Evolutionary conservation across 2,113 vertebrate species (phyloP).

Genomic region (Equus przewalskii): DNA sequence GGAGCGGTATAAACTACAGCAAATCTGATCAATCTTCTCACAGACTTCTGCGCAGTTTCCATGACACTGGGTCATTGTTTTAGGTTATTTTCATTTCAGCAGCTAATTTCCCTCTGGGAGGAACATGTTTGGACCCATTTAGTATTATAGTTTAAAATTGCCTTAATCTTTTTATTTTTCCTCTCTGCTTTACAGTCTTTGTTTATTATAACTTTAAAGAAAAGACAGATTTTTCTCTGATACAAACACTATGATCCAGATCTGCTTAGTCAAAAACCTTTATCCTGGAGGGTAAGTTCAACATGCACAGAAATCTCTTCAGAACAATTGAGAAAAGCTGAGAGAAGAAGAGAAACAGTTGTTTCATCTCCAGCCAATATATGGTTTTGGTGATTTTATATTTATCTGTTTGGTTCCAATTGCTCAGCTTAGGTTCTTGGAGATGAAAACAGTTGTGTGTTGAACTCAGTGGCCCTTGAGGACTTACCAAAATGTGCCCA

Average conservation of each 20-base stretch:
- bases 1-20: neutral
- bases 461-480: neutral
- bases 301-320: neutral
- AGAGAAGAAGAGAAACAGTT: neutral
- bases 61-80: slow-evolving; percentile 8
- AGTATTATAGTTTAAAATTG: slow-evolving; percentile 50
- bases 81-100: slow-evolving; percentile 27
- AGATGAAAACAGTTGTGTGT: neutral
- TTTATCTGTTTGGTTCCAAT: neutral
- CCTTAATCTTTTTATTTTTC: slow-evolving; percentile 8
- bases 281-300: neutral
- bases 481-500: neutral
- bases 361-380: neutral
- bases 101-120: neutral
- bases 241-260: slow-evolving; percentile 51
- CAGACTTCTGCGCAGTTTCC: neutral
- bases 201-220: slow-evolving; percentile 58
- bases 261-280: slow-evolving; percentile 15
- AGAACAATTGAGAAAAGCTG: neutral
- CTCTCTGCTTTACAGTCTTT: slow-evolving; percentile 24
- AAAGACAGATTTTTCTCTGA: slow-evolving; percentile 51
- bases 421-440: neutral
- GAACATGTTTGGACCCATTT: slow-evolving; percentile 38
- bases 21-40: neutral
- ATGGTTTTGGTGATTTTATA: slow-evolving; percentile 35